Evolutionary conservation across 2,113 vertebrate genomes (phyloP).

Genomic region (Paramisgurnus dabryanus): DNA sequence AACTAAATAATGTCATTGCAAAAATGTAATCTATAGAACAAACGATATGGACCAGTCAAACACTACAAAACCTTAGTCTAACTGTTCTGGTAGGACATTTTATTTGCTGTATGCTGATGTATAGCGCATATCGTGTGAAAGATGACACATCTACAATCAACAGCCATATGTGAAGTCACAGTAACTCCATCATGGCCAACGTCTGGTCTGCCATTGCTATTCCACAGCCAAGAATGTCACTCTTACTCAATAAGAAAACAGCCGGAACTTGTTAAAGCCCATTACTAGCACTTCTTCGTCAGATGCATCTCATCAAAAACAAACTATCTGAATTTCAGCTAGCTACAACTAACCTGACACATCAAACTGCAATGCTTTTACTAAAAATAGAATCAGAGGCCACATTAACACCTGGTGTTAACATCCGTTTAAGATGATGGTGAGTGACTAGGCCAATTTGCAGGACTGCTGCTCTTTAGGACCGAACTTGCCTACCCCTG

Average conservation of each 20-base stretch:
- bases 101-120: neutral
- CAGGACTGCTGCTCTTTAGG: too few species aligned
- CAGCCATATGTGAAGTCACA: constrained; percentile 11
- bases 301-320: constrained; percentile 33
- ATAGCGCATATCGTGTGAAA: neutral
- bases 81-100: neutral
- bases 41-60: neutral
- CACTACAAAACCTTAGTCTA: neutral
- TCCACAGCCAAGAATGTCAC: constrained; percentile 27
- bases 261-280: constrained; percentile 49
- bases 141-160: neutral
- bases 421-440: neutral
- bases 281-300: constrained; percentile 24
- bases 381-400: neutral
- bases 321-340: constrained; percentile 21
- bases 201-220: constrained; percentile 9
- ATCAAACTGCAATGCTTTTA: constrained; percentile 16
- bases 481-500: too few species aligned
- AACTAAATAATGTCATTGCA: constrained; percentile 2
- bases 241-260: constrained; percentile 15
- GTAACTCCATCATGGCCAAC: neutral
- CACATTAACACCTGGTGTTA: neutral
- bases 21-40: neutral
- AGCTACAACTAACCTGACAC: constrained; percentile 14
- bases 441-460: too few species aligned